Conservation (phyloP, 2,113 vertebrate species). For the Cryptomyrus ogoouensis region DNA sequence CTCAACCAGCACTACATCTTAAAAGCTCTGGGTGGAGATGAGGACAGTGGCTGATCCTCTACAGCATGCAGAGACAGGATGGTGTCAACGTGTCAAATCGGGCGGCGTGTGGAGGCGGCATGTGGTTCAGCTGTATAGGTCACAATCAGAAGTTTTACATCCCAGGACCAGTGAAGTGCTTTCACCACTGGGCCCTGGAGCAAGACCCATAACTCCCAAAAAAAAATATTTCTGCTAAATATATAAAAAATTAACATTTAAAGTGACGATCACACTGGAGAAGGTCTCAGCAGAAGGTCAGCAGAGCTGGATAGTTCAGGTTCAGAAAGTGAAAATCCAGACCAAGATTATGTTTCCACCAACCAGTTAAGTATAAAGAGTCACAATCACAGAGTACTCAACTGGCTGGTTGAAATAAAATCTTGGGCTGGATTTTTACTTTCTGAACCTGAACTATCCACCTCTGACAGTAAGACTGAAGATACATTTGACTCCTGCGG, state of each 20-base stretch:
- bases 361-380: too few relatives aligned
- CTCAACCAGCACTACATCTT: background rate
- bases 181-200: background rate
- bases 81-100: background rate
- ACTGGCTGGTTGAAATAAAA: too few relatives aligned
- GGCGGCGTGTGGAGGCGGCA: background rate
- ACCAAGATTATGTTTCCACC: too few relatives aligned
- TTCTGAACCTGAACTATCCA: too few relatives aligned
- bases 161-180: background rate
- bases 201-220: background rate
- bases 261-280: background rate
- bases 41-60: background rate
- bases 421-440: too few relatives aligned
- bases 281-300: background rate
- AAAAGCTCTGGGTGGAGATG: background rate
- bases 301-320: too few relatives aligned
- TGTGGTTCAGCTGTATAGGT: background rate
- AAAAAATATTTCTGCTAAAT: background rate
- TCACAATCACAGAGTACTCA: too few relatives aligned
- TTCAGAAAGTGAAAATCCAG: too few relatives aligned
- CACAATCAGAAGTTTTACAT: background rate
- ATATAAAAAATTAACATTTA: background rate
- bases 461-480: background rate
- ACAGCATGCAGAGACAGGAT: background rate
- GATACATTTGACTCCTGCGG: background rate